Evolutionary conservation across 2,797 vertebrate genomes (phyloP).

Genomic region (Xenopus petersii): DNA sequence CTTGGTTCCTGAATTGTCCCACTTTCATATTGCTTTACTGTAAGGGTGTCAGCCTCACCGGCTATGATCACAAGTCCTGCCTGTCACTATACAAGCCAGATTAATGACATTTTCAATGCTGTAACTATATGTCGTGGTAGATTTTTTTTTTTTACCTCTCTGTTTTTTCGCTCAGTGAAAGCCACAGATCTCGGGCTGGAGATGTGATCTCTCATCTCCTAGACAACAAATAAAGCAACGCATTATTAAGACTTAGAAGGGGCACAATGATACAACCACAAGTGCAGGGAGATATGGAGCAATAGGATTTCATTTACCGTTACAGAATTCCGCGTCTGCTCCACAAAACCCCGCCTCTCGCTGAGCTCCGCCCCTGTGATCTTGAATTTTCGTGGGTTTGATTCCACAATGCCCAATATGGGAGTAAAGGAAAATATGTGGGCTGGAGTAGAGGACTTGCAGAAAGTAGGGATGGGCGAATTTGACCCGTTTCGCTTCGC

Average conservation of each 20-base stretch:
- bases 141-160: conserved; percentile 62
- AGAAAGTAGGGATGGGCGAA: too few relatives aligned
- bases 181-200: conserved; percentile 73
- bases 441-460: background rate
- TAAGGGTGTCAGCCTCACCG: too few relatives aligned
- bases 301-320: conserved; percentile 63
- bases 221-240: conserved; percentile 10
- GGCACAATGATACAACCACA: too few relatives aligned
- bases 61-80: too few relatives aligned
- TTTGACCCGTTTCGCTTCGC: too few relatives aligned
- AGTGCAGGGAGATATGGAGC: too few relatives aligned
- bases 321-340: conserved; percentile 67
- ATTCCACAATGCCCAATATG: conserved; percentile 74
- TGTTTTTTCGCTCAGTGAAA: conserved; percentile 74
- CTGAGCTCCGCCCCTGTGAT: conserved; percentile 71
- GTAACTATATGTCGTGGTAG: too few relatives aligned
- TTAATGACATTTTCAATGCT: too few relatives aligned
- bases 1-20: too few relatives aligned
- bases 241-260: background rate
- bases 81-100: too few relatives aligned
- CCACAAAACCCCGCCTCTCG: conserved; percentile 75
- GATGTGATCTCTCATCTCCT: conserved; percentile 82
- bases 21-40: too few relatives aligned
- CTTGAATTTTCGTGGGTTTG: conserved; percentile 80
- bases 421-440: conserved; percentile 59